Conservation (phyloP, 2,797 vertebrate genomes). For the Scyliorhinus canicula region DNA sequence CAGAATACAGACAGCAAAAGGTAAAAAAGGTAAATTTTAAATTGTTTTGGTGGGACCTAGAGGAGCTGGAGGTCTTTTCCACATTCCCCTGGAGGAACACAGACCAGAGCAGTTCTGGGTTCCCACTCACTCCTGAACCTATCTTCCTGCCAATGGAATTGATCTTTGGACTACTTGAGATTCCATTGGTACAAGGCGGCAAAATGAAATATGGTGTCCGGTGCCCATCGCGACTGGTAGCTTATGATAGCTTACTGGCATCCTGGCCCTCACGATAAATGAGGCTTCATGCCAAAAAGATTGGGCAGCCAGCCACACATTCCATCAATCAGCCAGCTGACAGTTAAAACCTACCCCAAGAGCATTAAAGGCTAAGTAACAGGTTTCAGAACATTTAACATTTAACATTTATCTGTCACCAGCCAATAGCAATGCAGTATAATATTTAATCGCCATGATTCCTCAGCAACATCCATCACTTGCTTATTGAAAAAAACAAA, state of each 20-base stretch:
- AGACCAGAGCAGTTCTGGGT: too few species aligned
- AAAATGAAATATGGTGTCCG: neutral
- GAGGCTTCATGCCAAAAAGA: neutral
- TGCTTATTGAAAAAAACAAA: neutral
- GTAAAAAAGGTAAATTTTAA: neutral
- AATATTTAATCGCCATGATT: neutral
- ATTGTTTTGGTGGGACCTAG: neutral
- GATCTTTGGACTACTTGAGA: neutral
- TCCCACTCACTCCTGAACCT: neutral
- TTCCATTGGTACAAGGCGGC: neutral
- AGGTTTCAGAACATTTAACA: neutral
- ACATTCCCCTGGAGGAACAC: neutral
- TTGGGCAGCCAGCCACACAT: neutral
- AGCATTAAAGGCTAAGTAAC: neutral
- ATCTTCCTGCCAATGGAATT: neutral
- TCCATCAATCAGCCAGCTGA: neutral
- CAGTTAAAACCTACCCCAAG: neutral
- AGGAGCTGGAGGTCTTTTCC: neutral
- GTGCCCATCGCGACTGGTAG: neutral
- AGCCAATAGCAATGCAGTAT: neutral
- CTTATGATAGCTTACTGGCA: neutral
- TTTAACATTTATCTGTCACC: neutral
- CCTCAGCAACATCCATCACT: neutral
- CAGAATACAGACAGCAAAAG: neutral
- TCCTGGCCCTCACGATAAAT: neutral